These are phyloP conservation scores for Eudiplozoon nipponicum DNA, from an alignment of 2,888 invertebrate genomes.

Conservation along the genomic window DNA sequence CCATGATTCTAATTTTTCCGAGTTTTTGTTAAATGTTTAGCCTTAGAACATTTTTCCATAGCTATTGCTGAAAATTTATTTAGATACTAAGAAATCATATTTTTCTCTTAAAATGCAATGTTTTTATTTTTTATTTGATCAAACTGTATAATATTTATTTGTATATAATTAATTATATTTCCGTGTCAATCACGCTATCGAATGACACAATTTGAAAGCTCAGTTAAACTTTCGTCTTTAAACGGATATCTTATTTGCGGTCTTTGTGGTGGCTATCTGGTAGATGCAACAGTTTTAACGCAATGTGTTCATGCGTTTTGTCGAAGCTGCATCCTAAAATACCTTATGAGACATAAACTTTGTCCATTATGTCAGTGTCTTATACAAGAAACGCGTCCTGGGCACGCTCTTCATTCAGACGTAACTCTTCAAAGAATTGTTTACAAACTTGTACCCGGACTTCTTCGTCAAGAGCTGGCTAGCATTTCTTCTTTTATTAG, in stretches of 20 bases:
- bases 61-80: too few species aligned
- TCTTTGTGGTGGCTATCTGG: slow-evolving; percentile 8
- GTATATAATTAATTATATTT: too few species aligned
- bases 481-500: too few species aligned
- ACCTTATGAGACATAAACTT: not conserved
- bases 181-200: too few species aligned
- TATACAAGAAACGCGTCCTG: slow-evolving; percentile 4
- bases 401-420: not conserved
- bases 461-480: slow-evolving; percentile 3
- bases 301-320: slow-evolving; percentile 9
- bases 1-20: too few species aligned
- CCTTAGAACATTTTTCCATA: too few species aligned
- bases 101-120: too few species aligned
- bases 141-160: too few species aligned
- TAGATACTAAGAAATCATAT: too few species aligned
- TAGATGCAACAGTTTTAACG: slow-evolving; percentile 5
- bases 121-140: too few species aligned
- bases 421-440: not conserved
- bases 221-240: slow-evolving; percentile 3
- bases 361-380: slow-evolving; percentile 8
- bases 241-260: slow-evolving; percentile 8
- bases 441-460: slow-evolving; percentile 8
- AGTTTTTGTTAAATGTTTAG: too few species aligned
- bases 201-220: too few species aligned
- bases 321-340: slow-evolving; percentile 4